These are phyloP conservation scores for Homalodisca vitripennis DNA, from an alignment of 1,140 invertebrate species.

Conservation along the genomic window DNA sequence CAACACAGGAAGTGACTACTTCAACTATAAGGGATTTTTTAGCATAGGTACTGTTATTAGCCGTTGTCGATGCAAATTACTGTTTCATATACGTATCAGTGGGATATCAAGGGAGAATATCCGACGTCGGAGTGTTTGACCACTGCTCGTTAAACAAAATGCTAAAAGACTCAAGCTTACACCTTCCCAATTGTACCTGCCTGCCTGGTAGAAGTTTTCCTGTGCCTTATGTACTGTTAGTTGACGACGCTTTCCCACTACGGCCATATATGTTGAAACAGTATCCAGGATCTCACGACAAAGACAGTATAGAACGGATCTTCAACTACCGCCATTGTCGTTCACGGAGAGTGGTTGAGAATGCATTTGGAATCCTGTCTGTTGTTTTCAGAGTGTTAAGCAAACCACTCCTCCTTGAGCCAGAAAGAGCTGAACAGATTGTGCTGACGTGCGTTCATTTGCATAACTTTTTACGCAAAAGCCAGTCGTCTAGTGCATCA, in stretches of 20 bases:
- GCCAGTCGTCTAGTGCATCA: constrained; percentile 28
- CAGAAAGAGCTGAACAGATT: constrained; percentile 32
- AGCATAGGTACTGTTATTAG: constrained; percentile 30
- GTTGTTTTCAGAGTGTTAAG: constrained; percentile 30
- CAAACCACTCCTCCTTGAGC: constrained; percentile 33
- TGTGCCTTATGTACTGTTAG: constrained; percentile 49
- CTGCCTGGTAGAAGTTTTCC: neutral
- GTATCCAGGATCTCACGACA: constrained; percentile 42
- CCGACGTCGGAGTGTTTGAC: constrained; percentile 1
- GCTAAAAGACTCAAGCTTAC: constrained; percentile 21
- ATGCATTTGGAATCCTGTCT: constrained; percentile 30
- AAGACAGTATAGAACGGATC: constrained; percentile 39
- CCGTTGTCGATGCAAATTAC: too few species aligned
- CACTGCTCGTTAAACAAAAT: constrained; percentile 13
- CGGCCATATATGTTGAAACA: constrained; percentile 49
- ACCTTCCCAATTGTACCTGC: constrained; percentile 10
- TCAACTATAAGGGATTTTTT: too few species aligned
- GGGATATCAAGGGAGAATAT: constrained; percentile 10
- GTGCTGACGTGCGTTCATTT: constrained; percentile 26
- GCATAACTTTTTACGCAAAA: constrained; percentile 33
- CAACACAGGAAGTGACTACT: too few species aligned
- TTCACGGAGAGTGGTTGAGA: constrained; percentile 28
- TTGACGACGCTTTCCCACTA: constrained; percentile 53
- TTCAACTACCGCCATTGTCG: constrained; percentile 27
- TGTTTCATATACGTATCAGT: constrained; percentile 22